phyloP scores from a whole-genome alignment of 2,113 vertebrate genomes.

The Mystacornis crossleyi region DNA sequence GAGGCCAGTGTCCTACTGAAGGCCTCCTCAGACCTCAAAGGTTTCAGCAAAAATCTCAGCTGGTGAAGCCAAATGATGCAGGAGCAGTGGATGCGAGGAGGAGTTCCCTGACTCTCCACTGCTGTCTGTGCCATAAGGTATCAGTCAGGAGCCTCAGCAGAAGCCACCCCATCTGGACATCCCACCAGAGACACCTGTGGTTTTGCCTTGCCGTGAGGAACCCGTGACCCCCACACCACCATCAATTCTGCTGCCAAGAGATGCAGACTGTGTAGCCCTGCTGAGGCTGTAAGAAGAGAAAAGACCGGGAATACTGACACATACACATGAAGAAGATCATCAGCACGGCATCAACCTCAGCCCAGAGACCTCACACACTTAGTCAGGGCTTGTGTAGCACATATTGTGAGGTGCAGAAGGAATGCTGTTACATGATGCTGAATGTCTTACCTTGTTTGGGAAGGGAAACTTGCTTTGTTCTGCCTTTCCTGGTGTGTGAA shows the following conservation, averaged over 20 bases:
- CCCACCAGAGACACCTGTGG: not conserved
- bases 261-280: not conserved
- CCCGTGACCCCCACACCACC: rapidly evolving
- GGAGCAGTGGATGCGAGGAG: not conserved
- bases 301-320: not conserved
- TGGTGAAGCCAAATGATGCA: not conserved
- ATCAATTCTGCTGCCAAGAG: not conserved
- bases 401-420: not conserved
- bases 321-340: not conserved
- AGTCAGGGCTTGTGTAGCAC: not conserved
- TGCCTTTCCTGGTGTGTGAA: slow-evolving; percentile 85
- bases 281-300: not conserved
- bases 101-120: not conserved
- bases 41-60: not conserved
- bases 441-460: slow-evolving; percentile 81
- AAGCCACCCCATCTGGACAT: not conserved
- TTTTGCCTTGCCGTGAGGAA: not conserved
- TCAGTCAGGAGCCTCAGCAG: not conserved
- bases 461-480: slow-evolving; percentile 85
- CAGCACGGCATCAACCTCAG: not conserved
- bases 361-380: not conserved
- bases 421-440: not conserved
- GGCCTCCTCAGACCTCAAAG: not conserved
- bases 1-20: not conserved
- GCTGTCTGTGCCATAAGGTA: not conserved